A percentile compares a stretch with the other conserved stretches of the same genome.
Evolutionary conservation across 2,888 invertebrate genomes (phyloP).

Genomic region (Leptogaster cylindrica): DNA sequence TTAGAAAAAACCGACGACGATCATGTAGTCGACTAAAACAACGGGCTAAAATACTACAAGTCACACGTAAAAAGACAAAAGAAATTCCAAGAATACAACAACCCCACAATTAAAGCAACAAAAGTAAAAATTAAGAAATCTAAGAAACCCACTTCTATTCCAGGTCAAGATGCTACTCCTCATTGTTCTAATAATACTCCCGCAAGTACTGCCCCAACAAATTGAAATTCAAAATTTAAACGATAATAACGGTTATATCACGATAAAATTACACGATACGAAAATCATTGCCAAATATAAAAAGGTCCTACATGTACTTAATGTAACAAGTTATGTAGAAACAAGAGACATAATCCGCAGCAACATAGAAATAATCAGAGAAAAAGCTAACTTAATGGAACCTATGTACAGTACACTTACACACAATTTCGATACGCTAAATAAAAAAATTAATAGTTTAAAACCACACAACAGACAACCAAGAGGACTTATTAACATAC

Average conservation of each 20-base stretch:
- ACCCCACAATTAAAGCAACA: constrained; percentile 10
- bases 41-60: constrained; percentile 5
- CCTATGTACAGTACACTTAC: neutral
- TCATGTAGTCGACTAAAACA: constrained; percentile 9
- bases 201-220: neutral
- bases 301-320: neutral
- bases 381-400: neutral
- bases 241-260: neutral
- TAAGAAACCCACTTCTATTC: neutral
- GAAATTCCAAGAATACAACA: constrained; percentile 12
- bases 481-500: neutral
- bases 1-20: constrained; percentile 3
- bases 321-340: neutral
- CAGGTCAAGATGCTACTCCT: too few species aligned
- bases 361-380: neutral
- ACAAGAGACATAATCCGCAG: neutral
- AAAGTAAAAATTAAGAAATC: neutral
- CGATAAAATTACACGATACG: neutral
- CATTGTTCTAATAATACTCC: too few species aligned
- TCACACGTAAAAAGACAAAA: neutral
- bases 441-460: neutral
- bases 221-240: neutral
- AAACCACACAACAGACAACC: neutral
- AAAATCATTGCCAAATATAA: neutral
- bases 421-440: neutral